Conservation (phyloP, 2,113 vertebrate genomes). For the Aleadryas rufinucha region DNA sequence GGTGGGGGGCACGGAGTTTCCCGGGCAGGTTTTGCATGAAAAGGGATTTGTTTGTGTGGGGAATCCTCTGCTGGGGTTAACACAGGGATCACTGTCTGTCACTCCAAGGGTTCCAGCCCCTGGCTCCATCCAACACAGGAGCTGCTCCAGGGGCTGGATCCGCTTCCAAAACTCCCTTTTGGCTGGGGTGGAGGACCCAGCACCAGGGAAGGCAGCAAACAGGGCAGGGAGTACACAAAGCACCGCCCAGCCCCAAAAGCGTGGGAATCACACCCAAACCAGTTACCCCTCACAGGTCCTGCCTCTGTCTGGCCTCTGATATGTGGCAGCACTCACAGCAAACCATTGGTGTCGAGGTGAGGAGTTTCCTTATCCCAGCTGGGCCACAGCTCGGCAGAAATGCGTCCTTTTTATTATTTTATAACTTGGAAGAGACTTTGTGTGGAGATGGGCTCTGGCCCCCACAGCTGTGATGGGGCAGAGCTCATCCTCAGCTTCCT, state of each 20-base stretch:
- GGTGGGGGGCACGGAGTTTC: not conserved
- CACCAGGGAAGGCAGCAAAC: not conserved
- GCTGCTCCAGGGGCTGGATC: not conserved
- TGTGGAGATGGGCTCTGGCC: not conserved
- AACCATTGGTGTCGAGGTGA: not conserved
- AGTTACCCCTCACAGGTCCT: not conserved
- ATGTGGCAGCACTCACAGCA: not conserved
- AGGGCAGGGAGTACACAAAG: not conserved
- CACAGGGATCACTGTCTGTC: not conserved
- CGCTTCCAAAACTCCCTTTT: not conserved
- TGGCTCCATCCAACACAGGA: not conserved
- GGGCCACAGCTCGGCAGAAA: accelerated
- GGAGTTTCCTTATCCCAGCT: not conserved
- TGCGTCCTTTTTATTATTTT: not conserved
- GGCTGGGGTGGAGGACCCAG: not conserved
- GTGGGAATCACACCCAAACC: not conserved
- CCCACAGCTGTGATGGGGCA: accelerated
- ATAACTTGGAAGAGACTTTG: not conserved
- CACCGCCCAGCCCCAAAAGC: not conserved
- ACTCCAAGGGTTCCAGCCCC: not conserved
- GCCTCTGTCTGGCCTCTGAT: not conserved
- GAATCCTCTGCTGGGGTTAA: not conserved
- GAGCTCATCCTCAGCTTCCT: not conserved
- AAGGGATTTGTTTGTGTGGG: not conserved
- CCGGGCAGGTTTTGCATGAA: not conserved